Conservation (phyloP, 1,140 invertebrate genomes). For the Hermatobates lingyangjiaoensis region DNA sequence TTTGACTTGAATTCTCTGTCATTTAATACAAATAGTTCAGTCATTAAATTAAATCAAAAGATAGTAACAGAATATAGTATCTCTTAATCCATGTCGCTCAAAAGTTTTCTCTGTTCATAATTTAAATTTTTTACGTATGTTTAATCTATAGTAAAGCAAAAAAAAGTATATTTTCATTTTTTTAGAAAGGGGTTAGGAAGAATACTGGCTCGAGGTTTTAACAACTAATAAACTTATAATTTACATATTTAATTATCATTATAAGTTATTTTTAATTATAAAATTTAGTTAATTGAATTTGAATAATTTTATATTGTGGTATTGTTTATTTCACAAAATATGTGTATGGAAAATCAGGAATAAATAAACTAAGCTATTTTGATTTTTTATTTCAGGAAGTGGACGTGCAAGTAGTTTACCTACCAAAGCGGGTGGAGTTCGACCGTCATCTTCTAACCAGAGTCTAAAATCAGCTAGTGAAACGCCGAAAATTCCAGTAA, state of each 20-base stretch:
- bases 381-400: background rate
- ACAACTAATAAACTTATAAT: background rate
- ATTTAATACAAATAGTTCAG: too few relatives aligned
- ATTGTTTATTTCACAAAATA: background rate
- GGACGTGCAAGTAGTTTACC: slow-evolving; percentile 15
- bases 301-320: background rate
- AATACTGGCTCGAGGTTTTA: too few relatives aligned
- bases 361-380: slow-evolving; percentile 5
- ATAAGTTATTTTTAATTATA: background rate
- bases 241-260: background rate
- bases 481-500: slow-evolving; percentile 25
- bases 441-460: slow-evolving; percentile 24
- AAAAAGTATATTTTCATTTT: too few relatives aligned
- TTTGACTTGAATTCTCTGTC: too few relatives aligned
- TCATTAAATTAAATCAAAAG: too few relatives aligned
- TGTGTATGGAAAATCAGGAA: slow-evolving; percentile 1
- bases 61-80: too few relatives aligned
- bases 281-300: slow-evolving; percentile 2
- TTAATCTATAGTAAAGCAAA: too few relatives aligned
- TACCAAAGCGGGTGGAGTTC: slow-evolving; percentile 13
- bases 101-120: too few relatives aligned
- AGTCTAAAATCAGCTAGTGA: slow-evolving; percentile 31
- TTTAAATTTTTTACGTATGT: too few relatives aligned
- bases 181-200: too few relatives aligned
- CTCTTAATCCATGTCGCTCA: too few relatives aligned